phyloP scores from a whole-genome alignment of 2,113 vertebrate species.

The Nicator chloris region DNA sequence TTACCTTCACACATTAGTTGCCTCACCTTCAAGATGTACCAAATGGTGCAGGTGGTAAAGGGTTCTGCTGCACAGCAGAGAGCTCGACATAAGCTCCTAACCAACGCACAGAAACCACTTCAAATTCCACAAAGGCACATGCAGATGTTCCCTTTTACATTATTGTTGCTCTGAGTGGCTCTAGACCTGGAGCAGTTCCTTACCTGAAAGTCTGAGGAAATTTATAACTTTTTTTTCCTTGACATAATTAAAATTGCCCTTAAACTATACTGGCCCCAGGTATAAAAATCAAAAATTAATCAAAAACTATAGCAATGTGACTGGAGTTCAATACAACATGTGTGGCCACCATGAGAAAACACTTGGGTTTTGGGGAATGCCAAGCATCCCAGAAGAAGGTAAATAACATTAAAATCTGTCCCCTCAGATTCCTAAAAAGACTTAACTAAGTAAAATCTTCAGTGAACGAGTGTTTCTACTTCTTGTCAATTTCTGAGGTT shows the following conservation, averaged over 20 bases:
- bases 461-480: background rate
- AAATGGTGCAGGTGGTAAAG: background rate
- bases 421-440: background rate
- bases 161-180: background rate
- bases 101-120: rapidly evolving
- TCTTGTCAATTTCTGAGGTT: background rate
- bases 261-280: background rate
- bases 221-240: background rate
- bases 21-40: background rate
- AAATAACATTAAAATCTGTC: background rate
- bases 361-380: background rate
- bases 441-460: background rate
- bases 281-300: background rate
- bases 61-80: background rate
- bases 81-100: background rate
- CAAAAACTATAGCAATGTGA: background rate
- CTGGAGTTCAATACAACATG: background rate
- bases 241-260: background rate
- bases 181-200: background rate
- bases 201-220: background rate
- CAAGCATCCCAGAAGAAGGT: background rate
- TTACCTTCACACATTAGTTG: background rate
- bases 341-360: background rate
- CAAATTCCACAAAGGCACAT: background rate
- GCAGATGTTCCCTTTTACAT: background rate